Evolutionary conservation across 2,797 vertebrate genomes (phyloP), one percentile per base, ranked within the genome.

Genomic region (Alosa sapidissima): DNA sequence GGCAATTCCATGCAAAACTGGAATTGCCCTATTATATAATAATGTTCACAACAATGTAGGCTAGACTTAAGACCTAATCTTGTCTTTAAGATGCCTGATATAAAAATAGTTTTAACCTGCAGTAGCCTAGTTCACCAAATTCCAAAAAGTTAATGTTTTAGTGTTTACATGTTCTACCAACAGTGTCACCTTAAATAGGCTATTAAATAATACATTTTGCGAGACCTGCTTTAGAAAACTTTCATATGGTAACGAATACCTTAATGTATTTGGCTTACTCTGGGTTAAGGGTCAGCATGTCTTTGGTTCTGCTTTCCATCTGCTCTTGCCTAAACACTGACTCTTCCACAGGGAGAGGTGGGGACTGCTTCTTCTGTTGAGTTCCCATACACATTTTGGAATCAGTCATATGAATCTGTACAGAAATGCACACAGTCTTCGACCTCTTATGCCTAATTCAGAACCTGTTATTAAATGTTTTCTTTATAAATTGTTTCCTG

Each of bases 301-400:
- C 68, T 45, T 7, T 21, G 36, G 9, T 36, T 13, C 41, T 78
- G 24, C 72, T n/a, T 78, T 47, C 72, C 41, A 78, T 47, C 36
- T 78, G 41, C 21, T 36, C 72, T 47, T 36, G 19, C 41, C 72
- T 47, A 45, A 78, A 21, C 36, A 78, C 14, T 82, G 68, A 16
- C 86, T 86, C 33, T 88, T 85, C 87, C 84, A 78, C 72, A 93
- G 90, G 91, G 91, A 86, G 89, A 93, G 88, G 87, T 83, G 1
- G 55, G 89, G 90, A 89, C 91, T 81, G 89, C 91, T 89, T 92
- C 91, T 45, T 91, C 91, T 14, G 52, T 93, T 68, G 84, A 88
- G 83, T 90, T 92, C 82, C 91, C 90, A 47, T 91, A 84, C 82
- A 85, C 87, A 6, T 87, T 83, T 1, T 93, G 92, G 89, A 90